Evolutionary conservation across 2,797 vertebrate species (phyloP).

Genomic region (Epinephelus malabaricus): DNA sequence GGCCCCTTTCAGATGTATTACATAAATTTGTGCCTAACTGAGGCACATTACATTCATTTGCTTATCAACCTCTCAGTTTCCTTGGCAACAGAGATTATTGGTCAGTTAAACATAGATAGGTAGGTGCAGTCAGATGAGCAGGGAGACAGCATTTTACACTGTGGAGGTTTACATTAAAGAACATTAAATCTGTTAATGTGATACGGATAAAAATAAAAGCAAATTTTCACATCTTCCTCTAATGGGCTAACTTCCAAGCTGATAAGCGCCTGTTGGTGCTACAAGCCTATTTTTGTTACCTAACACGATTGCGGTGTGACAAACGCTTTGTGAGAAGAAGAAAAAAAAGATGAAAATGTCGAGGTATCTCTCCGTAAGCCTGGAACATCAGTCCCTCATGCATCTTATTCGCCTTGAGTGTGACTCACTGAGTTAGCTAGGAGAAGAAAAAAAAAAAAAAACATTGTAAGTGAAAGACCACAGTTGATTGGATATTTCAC

Average conservation of each 20-base stretch:
- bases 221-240: slow-evolving; percentile 1
- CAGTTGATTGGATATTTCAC: slow-evolving; percentile 67
- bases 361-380: slow-evolving; percentile 31
- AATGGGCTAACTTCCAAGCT: slow-evolving; percentile 13
- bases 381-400: slow-evolving; percentile 39
- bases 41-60: slow-evolving; percentile 76
- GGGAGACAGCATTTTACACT: slow-evolving; percentile 23
- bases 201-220: background rate
- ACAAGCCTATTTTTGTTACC: slow-evolving; percentile 32
- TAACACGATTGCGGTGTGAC: slow-evolving; percentile 26
- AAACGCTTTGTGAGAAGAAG: slow-evolving; percentile 23
- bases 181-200: background rate
- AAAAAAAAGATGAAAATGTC: slow-evolving; percentile 26
- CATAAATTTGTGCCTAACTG: slow-evolving; percentile 75
- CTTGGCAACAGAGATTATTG: slow-evolving; percentile 80
- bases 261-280: slow-evolving; percentile 1
- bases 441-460: slow-evolving; percentile 9
- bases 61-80: slow-evolving; percentile 80
- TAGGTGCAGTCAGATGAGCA: slow-evolving; percentile 62
- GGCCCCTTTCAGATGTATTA: slow-evolving; percentile 65
- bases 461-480: slow-evolving; percentile 50
- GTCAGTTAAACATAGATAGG: slow-evolving; percentile 77
- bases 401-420: slow-evolving; percentile 46
- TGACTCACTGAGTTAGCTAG: slow-evolving; percentile 51
- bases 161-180: slow-evolving; percentile 29